Evolutionary conservation across 2,797 vertebrate species (phyloP).

Genomic region (Salmo trutta): DNA sequence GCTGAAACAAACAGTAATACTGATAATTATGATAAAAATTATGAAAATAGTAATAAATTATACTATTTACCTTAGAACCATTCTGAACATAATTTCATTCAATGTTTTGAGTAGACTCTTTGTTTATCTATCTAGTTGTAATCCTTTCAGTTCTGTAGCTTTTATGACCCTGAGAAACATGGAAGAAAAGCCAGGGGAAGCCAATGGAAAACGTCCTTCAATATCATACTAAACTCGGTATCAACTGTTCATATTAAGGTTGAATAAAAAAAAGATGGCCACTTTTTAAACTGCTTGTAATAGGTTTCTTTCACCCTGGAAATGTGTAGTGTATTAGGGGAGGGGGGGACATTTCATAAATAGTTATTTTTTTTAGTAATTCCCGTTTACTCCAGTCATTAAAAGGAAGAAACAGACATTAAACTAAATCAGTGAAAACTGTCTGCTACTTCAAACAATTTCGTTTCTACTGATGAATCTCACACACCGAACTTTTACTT

Average conservation of each 20-base stretch:
- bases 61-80: slow-evolving; percentile 28
- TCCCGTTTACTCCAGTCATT: too few relatives aligned
- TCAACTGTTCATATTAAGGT: slow-evolving; percentile 2
- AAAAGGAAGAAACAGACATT: too few relatives aligned
- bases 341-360: too few relatives aligned
- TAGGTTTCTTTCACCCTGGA: not conserved
- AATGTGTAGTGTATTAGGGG: not conserved
- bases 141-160: slow-evolving; percentile 29
- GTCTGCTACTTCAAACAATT: too few relatives aligned
- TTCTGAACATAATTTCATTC: slow-evolving; percentile 26
- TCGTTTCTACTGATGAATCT: too few relatives aligned
- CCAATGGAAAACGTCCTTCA: not conserved
- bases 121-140: not conserved
- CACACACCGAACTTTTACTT: not conserved
- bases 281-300: not conserved
- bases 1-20: slow-evolving; percentile 52
- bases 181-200: slow-evolving; percentile 4
- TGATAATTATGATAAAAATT: slow-evolving; percentile 40
- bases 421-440: too few relatives aligned
- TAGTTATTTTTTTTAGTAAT: too few relatives aligned
- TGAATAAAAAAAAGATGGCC: slow-evolving; percentile 4
- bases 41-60: slow-evolving; percentile 24
- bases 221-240: not conserved
- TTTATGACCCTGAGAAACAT: slow-evolving; percentile 13
- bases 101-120: not conserved